Evolutionary conservation across 1,140 invertebrate genomes (phyloP).

Genomic region (Pogonomyrmex barbatus): DNA sequence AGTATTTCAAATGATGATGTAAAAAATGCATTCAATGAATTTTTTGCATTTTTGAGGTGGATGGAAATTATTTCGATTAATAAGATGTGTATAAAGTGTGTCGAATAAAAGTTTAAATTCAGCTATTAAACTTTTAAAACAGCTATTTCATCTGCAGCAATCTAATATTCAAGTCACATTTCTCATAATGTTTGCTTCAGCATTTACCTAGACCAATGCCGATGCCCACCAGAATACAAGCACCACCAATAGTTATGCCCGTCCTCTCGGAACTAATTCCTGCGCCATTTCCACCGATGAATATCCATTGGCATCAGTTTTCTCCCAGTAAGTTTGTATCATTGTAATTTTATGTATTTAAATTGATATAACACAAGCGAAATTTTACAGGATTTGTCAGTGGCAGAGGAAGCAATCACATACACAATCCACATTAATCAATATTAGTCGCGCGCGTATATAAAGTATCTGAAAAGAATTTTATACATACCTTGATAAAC

Average conservation of each 20-base stretch:
- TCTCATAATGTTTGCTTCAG: conserved; percentile 4
- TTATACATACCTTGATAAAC: no score
- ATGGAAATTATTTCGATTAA: no score
- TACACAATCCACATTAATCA: background rate
- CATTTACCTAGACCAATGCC: background rate
- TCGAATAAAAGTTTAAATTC: no score
- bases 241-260: background rate
- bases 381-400: conserved; percentile 18
- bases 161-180: background rate
- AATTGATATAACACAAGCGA: background rate
- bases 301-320: background rate
- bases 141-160: no score
- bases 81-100: no score
- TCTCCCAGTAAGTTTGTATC: background rate
- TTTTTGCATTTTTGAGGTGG: no score
- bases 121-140: no score
- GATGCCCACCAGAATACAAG: background rate
- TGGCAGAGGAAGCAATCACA: background rate
- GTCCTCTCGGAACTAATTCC: background rate
- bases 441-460: background rate
- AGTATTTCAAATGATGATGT: no score
- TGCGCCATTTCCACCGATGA: background rate
- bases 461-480: no score
- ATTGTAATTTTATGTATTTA: background rate
- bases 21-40: no score